Evolutionary conservation across 2,797 vertebrate genomes (phyloP).

Genomic region (Poeciliopsis presidionis): DNA sequence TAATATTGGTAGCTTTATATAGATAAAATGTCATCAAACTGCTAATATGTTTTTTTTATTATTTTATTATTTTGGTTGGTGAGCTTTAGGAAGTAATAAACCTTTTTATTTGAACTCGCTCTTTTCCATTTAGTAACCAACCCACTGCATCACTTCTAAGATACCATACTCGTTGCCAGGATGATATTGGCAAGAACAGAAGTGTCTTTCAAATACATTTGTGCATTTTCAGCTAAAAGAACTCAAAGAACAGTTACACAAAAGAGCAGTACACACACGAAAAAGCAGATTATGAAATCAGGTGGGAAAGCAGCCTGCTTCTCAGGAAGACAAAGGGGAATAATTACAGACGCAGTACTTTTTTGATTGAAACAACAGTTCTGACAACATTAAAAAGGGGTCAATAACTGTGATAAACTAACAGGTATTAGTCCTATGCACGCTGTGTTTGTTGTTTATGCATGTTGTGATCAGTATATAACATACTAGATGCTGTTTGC

Average conservation of each 20-base stretch:
- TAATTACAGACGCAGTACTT: neutral
- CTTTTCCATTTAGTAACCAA: neutral
- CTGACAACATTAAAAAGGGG: neutral
- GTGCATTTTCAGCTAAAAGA: neutral
- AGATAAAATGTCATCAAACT: no score
- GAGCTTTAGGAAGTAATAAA: neutral
- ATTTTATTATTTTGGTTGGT: neutral
- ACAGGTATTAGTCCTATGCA: neutral
- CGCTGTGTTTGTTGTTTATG: neutral
- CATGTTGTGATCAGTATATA: neutral
- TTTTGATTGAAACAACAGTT: conserved; percentile 4
- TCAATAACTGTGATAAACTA: neutral
- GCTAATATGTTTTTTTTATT: neutral
- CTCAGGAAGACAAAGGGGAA: neutral
- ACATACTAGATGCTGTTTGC: neutral
- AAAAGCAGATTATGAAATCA: neutral
- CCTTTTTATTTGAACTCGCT: neutral
- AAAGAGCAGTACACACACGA: neutral
- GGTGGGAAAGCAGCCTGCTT: neutral
- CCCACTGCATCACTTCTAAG: neutral
- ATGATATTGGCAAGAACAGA: neutral
- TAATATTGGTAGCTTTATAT: neutral
- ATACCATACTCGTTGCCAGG: no score
- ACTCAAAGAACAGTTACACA: neutral
- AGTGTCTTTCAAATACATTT: neutral